phyloP scores from a whole-genome alignment of 2,113 vertebrate genomes.

The Chamaea fasciata region DNA sequence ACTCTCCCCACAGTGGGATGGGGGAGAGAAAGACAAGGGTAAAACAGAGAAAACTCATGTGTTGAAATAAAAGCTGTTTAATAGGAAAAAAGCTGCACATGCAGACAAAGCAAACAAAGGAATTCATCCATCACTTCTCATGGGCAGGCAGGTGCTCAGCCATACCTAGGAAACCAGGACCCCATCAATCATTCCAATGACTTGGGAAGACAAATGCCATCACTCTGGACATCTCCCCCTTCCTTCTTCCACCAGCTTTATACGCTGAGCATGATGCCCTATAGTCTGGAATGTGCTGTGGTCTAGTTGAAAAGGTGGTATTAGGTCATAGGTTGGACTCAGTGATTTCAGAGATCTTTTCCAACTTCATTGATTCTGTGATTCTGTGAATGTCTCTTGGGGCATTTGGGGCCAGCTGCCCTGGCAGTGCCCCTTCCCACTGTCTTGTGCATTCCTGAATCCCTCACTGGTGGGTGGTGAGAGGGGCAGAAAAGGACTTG shows the following conservation, averaged over 20 bases:
- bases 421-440: neutral
- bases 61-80: neutral
- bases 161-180: neutral
- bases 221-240: fast-evolving
- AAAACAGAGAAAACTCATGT: fast-evolving
- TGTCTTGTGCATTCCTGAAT: neutral
- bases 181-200: fast-evolving
- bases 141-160: neutral
- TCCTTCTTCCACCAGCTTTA: neutral
- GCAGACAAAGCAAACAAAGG: neutral
- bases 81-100: neutral
- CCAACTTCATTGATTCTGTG: fast-evolving
- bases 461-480: fast-evolving
- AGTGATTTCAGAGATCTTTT: neutral
- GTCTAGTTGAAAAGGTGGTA: neutral
- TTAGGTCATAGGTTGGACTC: neutral
- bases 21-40: neutral
- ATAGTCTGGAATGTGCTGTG: neutral
- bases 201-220: neutral
- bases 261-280: neutral
- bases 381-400: neutral
- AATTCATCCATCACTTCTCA: neutral
- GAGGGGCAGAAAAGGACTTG: neutral
- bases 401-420: neutral
- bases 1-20: fast-evolving